A percentile compares a stretch with the other conserved stretches of the same genome.
Conservation (phyloP, 2,113 vertebrate species). For the Rhabdornis inornatus region DNA sequence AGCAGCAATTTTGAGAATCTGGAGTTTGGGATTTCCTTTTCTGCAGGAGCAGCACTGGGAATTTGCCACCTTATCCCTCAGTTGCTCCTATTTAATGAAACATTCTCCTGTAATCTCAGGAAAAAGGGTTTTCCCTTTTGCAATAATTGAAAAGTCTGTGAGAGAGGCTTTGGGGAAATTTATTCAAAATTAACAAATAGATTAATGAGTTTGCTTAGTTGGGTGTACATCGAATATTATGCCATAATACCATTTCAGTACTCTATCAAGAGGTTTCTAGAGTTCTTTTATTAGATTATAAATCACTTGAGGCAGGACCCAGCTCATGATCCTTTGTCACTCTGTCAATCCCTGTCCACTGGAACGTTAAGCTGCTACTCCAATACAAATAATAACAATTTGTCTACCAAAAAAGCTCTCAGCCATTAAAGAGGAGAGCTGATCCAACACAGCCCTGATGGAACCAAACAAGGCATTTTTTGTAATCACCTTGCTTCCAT, state of each 20-base stretch:
- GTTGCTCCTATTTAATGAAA: neutral
- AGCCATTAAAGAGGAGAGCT: neutral
- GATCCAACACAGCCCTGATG: neutral
- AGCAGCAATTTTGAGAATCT: neutral
- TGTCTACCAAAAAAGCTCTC: neutral
- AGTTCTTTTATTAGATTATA: neutral
- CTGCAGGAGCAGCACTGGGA: neutral
- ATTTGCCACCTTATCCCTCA: neutral
- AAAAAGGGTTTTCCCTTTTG: neutral
- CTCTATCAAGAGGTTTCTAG: neutral
- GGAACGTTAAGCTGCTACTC: neutral
- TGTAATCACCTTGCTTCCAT: neutral
- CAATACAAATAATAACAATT: neutral
- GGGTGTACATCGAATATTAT: neutral
- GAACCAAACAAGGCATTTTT: neutral
- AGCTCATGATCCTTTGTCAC: neutral
- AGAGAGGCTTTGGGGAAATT: neutral
- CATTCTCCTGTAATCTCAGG: neutral
- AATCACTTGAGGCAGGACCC: neutral
- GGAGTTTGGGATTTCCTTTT: neutral
- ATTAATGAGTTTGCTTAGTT: neutral
- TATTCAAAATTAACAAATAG: neutral
- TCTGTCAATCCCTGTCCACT: neutral
- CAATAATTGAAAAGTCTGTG: neutral
- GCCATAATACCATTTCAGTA: neutral